phyloP scores from a whole-genome alignment of 2,113 vertebrate genomes.

The Nothoprocta perdicaria region DNA sequence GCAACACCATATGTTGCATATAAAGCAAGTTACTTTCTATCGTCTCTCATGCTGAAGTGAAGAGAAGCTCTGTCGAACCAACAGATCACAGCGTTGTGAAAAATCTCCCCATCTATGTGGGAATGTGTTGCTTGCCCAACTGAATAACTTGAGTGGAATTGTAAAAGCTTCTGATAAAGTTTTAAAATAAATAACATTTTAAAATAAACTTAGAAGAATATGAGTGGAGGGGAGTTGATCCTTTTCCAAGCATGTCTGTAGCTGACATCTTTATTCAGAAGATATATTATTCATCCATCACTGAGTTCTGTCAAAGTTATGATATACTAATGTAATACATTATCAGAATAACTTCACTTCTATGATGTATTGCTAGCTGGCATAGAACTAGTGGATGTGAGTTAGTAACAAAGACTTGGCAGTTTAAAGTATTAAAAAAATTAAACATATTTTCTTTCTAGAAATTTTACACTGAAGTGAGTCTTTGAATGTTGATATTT shows the following conservation, averaged over 20 bases:
- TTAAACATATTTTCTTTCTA: constrained; percentile 33
- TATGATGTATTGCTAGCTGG: constrained; percentile 67
- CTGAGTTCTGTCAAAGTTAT: constrained; percentile 43
- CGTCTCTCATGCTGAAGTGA: constrained; percentile 18
- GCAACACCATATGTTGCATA: constrained; percentile 44
- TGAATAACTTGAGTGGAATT: constrained; percentile 41
- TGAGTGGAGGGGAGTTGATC: background rate
- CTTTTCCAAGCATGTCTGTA: constrained; percentile 51
- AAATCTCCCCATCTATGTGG: background rate
- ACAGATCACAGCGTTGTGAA: constrained; percentile 27
- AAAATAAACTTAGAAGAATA: constrained; percentile 40
- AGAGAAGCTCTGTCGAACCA: constrained; percentile 21
- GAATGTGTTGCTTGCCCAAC: constrained; percentile 39
- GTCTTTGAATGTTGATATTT: background rate
- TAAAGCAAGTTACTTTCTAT: constrained; percentile 41
- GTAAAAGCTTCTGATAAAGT: constrained; percentile 28
- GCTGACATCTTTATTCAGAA: constrained; percentile 71
- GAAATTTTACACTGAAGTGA: background rate
- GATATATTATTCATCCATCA: constrained; percentile 76
- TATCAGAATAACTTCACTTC: constrained; percentile 64
- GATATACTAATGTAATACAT: constrained; percentile 77
- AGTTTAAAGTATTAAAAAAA: constrained; percentile 41
- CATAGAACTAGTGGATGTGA: constrained; percentile 44
- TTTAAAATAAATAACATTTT: constrained; percentile 49
- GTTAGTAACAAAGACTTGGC: constrained; percentile 48